Evolutionary conservation across 2,797 vertebrate species (phyloP).

Genomic region (Eulemur rubriventer): DNA sequence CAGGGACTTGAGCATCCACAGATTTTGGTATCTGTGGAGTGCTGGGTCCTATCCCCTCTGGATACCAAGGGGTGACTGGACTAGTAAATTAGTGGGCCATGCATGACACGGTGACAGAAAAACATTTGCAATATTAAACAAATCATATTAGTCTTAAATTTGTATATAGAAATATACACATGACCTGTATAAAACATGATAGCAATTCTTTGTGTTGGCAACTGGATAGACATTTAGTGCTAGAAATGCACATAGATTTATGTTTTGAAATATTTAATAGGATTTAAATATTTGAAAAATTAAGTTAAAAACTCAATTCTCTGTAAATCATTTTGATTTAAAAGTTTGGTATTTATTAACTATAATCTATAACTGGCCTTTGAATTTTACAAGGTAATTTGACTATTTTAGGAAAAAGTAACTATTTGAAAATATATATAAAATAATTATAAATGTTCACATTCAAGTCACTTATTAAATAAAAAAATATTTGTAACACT

Average conservation of each 20-base stretch:
- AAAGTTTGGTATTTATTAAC: not conserved
- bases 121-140: not conserved
- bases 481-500: not conserved
- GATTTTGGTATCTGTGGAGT: not conserved
- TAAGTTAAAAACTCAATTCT: not conserved
- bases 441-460: not conserved
- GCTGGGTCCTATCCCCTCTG: not conserved
- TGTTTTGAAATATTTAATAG: not conserved
- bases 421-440: not conserved
- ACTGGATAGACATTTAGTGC: not conserved
- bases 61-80: not conserved
- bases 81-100: not conserved
- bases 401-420: not conserved
- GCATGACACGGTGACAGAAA: not conserved
- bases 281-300: not conserved
- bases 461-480: not conserved
- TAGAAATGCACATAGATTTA: not conserved
- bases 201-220: not conserved
- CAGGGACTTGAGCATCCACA: not conserved
- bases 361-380: not conserved
- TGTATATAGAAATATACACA: not conserved
- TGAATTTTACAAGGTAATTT: not conserved
- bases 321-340: constrained; percentile 12
- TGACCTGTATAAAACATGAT: not conserved
- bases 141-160: not conserved